Evolutionary conservation across 2,888 invertebrate species (phyloP).

Genomic region (Exephanes ischioxanthus): DNA sequence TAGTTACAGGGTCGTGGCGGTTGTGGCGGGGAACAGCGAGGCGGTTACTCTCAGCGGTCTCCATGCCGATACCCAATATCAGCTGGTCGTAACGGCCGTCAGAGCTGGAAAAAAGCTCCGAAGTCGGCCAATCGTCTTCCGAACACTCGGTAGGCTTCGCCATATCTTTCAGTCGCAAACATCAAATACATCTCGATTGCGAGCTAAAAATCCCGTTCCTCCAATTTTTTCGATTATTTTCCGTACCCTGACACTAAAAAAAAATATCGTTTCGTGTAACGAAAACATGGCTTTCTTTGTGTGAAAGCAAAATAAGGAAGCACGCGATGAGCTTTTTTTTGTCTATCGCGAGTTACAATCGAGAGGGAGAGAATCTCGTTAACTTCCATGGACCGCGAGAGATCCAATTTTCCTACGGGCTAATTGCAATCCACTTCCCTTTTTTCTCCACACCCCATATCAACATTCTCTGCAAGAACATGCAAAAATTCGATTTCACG

Average conservation of each 20-base stretch:
- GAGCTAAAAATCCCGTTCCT: background rate
- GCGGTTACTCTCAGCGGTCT: conserved; percentile 93
- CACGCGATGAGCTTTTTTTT: background rate
- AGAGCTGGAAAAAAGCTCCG: conserved; percentile 93
- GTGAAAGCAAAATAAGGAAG: background rate
- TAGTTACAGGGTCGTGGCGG: conserved; percentile 98
- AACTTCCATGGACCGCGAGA: conserved; percentile 15
- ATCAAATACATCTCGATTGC: background rate
- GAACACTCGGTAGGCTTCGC: conserved; percentile 90
- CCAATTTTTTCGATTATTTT: background rate
- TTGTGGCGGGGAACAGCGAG: conserved; percentile 95
- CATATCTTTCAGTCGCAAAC: conserved; percentile 5
- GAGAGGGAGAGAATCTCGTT: conserved; percentile 40
- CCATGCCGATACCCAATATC: conserved; percentile 95
- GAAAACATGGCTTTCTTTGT: background rate
- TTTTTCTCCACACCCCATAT: conserved; percentile 1
- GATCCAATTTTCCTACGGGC: conserved; percentile 48
- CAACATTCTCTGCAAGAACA: conserved; percentile 28
- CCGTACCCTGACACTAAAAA: too few relatives aligned
- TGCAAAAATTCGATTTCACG: conserved; percentile 19
- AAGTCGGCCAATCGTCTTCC: conserved; percentile 95
- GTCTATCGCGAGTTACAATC: background rate
- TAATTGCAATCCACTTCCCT: conserved; percentile 42
- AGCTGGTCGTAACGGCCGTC: conserved; percentile 94
- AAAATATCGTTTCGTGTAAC: background rate